phyloP scores from a whole-genome alignment of 2,888 invertebrate species.

The Pseudanteris insignis region DNA sequence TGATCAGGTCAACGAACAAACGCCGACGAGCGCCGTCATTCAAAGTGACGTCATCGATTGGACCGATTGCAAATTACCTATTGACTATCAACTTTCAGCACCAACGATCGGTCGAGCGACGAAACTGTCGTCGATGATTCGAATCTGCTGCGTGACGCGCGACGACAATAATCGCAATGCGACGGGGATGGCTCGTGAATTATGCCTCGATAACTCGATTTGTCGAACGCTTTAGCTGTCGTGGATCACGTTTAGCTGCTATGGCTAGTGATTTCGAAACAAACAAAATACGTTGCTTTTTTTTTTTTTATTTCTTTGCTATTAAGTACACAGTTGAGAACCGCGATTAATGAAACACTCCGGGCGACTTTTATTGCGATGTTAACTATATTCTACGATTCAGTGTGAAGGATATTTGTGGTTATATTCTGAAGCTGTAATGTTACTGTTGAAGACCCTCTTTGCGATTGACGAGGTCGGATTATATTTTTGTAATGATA shows the following conservation, averaged over 20 bases:
- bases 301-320: no score
- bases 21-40: background rate
- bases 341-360: no score
- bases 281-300: no score
- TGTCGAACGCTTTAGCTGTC: constrained; percentile 10
- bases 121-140: constrained; percentile 22
- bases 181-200: constrained; percentile 31
- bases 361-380: no score
- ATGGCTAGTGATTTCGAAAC: no score
- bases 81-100: constrained; percentile 26
- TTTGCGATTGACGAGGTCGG: no score
- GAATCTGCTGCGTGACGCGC: constrained; percentile 14
- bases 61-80: constrained; percentile 23
- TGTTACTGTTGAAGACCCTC: no score
- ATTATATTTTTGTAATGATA: no score
- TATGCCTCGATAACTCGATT: constrained; percentile 38
- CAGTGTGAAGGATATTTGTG: no score
- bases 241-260: constrained; percentile 31
- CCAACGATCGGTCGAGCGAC: constrained; percentile 3
- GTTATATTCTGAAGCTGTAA: no score
- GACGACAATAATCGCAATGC: constrained; percentile 27
- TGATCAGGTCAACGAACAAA: background rate
- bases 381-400: no score
- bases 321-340: no score
- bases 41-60: background rate